Percentiles rank a stretch among this genome's conserved stretches.
These are phyloP conservation scores for Autographa pulchrina DNA, from an alignment of 2,888 invertebrate genomes.

Conservation along the genomic window DNA sequence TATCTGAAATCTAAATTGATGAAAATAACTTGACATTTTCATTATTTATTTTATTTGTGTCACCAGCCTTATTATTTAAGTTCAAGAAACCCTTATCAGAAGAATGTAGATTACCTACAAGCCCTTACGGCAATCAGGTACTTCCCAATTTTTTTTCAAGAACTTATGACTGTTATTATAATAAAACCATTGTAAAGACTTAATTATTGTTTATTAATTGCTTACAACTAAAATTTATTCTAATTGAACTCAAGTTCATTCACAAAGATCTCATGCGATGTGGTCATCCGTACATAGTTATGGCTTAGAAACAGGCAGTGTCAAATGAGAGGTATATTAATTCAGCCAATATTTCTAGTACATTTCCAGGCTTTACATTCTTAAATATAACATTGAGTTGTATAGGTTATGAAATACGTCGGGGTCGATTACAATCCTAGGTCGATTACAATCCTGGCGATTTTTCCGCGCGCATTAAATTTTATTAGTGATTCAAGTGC, in stretches of 20 bases:
- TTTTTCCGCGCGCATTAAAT: not conserved
- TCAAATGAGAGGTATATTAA: slow-evolving; percentile 44
- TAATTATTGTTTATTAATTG: slow-evolving; percentile 60
- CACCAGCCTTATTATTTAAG: no score
- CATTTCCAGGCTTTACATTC: slow-evolving; percentile 8
- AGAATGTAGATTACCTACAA: no score
- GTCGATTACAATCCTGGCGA: not conserved
- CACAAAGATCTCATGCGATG: slow-evolving; percentile 40
- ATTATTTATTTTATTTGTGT: no score
- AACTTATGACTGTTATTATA: not conserved
- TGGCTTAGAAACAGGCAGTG: slow-evolving; percentile 32
- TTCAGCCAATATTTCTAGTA: slow-evolving; percentile 26
- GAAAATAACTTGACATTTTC: no score
- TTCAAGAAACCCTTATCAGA: no score
- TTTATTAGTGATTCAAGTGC: no score
- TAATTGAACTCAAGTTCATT: slow-evolving; percentile 51
- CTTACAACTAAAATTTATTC: slow-evolving; percentile 62
- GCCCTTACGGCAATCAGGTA: no score
- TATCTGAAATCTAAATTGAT: no score
- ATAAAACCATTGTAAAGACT: slow-evolving; percentile 52
- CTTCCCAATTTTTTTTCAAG: no score
- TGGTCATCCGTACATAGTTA: slow-evolving; percentile 36
- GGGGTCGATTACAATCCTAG: not conserved
- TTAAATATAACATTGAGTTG: not conserved
- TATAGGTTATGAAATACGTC: not conserved